These are phyloP conservation scores for Apis laboriosa DNA, from an alignment of 1,140 invertebrate genomes.

Conservation along the genomic window DNA sequence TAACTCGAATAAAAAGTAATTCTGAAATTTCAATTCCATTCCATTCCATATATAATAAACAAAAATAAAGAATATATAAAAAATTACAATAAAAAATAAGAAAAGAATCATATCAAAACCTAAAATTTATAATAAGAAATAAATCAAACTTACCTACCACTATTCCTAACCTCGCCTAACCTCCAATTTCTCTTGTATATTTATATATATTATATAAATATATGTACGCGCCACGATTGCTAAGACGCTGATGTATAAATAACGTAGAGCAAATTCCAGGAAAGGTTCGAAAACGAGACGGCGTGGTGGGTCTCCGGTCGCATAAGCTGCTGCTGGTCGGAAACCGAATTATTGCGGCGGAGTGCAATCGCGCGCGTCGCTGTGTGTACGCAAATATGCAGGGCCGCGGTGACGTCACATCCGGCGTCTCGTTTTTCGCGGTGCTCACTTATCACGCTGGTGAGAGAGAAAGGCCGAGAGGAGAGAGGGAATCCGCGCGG, in stretches of 20 bases:
- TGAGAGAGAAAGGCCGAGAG: conserved; percentile 12
- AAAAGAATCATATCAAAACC: no score
- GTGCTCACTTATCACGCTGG: conserved; percentile 61
- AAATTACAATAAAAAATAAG: no score
- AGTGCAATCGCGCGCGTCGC: conserved; percentile 47
- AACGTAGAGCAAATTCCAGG: conserved; percentile 2
- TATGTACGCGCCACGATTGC: no score
- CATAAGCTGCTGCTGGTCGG: background rate
- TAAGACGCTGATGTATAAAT: background rate
- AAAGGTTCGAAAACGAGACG: conserved; percentile 14
- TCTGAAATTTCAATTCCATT: no score
- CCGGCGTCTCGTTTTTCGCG: conserved; percentile 74
- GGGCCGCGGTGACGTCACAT: conserved; percentile 69
- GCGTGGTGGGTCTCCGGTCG: background rate
- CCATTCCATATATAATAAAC: no score
- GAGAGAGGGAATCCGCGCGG: background rate
- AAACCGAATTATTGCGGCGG: conserved; percentile 37
- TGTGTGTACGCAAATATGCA: conserved; percentile 59
- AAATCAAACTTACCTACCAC: no score
- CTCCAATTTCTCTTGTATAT: no score
- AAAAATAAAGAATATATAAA: no score
- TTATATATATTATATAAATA: no score
- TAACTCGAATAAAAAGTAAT: no score
- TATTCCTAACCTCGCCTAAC: no score
- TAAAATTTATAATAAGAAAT: no score